Evolutionary conservation across 2,888 invertebrate genomes (phyloP), one percentile per base, ranked within the genome.

Genomic region (Buathra laborator): DNA sequence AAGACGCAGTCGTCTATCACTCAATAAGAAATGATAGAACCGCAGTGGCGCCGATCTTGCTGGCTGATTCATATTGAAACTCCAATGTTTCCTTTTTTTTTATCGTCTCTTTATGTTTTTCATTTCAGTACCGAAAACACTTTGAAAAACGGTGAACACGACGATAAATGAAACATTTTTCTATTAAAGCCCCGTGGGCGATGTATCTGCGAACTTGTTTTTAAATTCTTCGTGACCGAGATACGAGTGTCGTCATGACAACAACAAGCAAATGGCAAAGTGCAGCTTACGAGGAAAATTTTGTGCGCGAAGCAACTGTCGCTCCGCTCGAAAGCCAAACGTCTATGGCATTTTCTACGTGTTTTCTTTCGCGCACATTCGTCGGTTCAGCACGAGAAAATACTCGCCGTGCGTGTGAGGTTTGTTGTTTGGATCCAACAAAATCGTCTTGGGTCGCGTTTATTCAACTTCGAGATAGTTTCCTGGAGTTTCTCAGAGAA

Each of bases 181-280:
- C 43, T 19, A 19, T 53, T 24, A 37, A 24, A 43, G 37, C 19
- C 43, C 43, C 19, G 10, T 24, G 10, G 19, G 19, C 19, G 19
- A 4, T 53, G 24, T 19, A 12, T 43, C 19, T 7, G 14, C 43
- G 3, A 3, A 19, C n/a, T 44, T 62, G 7, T 56, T 56, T 44
- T 72, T 72, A 43, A 44, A 44, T 44, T 72, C 24, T 9, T 44
- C n/a, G 24, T 24, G 9, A 44, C 24, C 37, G n/a, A 43, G 44
- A 44, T 51, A 7, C 7, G 37, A 16, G 19, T 70, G 44, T 59
- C 48, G 72, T 72, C 72, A 29, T 72, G 43, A 29, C 44, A 72
- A 59, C 59, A 37, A 19, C 24, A 44, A 43, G 24, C 43, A 44
- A 43, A 19, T 72, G 44, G 14, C 59, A 19, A 29, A 72, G 43